Evolutionary conservation across 2,797 vertebrate genomes (phyloP), one percentile per base, ranked within the genome.

Genomic region (Sebastes itinus): DNA sequence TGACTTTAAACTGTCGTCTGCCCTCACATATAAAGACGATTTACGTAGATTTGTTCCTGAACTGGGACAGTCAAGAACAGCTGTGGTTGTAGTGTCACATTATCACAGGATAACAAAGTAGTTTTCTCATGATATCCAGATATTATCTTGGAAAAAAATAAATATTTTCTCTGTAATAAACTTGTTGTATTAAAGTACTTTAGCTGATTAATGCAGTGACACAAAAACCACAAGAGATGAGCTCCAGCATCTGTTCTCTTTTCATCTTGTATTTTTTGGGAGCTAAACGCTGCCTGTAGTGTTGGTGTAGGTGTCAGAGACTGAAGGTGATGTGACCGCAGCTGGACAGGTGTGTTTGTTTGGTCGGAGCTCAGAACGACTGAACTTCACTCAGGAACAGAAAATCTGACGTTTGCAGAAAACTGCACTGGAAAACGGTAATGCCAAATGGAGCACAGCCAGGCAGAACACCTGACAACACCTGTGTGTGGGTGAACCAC

Each of bases 331-430:
- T 7, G 74, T n/a, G 74, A 58, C 74, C 20, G 3, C 82, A 72
- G 71, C 32, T 32, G 46, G 60, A 74, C 74, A 65, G 65, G 7
- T 32, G 35, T 18, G 49, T 56, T 32, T 5, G 11, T 69, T 0
- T 28, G 27, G 33, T 28, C 22, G 6, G 18, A 59, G 28, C 32
- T 62, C 61, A 60, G 52, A 35, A 9, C 6, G 18, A 30, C 74
- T 22, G 30, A 56, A 72, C 52, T 2, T 61, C 63, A 60, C 65
- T 13, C 22, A 2, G 59, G 78, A 83, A 79, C 78, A 79, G 83
- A 62, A 78, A 77, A 69, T 75, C 69, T 35, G 61, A 76, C 3
- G 7, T 62, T 10, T 5, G 6, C 3, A 22, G 9, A 27, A n/a
- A 32, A 59, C 18, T n/a, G 18, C 49, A 52, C 20, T n/a, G 13